phyloP scores from a whole-genome alignment of 2,888 invertebrate species.

The Trichopria drosophilae region DNA sequence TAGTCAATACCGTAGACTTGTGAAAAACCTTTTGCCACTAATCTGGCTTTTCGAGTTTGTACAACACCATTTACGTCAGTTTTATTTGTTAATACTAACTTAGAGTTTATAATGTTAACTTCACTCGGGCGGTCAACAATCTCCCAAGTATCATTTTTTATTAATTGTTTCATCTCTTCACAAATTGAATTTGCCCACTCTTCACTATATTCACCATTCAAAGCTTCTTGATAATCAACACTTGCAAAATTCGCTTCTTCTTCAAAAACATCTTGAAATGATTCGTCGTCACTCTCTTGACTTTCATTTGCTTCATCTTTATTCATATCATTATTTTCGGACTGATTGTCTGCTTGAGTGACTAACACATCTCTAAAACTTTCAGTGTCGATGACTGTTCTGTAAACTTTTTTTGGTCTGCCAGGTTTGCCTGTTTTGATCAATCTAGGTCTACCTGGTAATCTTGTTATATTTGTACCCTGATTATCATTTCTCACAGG shows the following conservation, averaged over 20 bases:
- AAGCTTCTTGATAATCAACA: background rate
- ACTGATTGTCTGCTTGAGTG: background rate
- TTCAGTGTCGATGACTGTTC: background rate
- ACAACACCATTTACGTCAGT: constrained; percentile 1
- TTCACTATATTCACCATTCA: background rate
- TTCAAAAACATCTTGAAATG: background rate
- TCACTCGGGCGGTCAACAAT: constrained; percentile 5
- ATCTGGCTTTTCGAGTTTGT: constrained; percentile 4
- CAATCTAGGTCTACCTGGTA: constrained; percentile 5
- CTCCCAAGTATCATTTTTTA: constrained; percentile 4
- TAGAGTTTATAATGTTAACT: constrained; percentile 1
- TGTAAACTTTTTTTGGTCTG: background rate
- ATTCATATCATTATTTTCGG: background rate
- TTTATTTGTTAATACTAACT: constrained; percentile 7
- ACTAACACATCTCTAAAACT: constrained; percentile 4
- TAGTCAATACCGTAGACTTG: background rate
- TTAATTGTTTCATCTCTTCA: background rate
- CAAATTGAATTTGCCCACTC: constrained; percentile 2
- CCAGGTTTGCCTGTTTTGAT: constrained; percentile 8
- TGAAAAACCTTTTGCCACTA: constrained; percentile 14
- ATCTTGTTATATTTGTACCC: background rate
- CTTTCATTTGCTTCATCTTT: background rate
- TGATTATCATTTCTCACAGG: background rate
- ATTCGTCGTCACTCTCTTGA: background rate
- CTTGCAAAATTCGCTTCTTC: constrained; percentile 3